These are phyloP conservation scores for Sternotherus odoratus DNA, from an alignment of 2,797 vertebrate genomes.

Conservation along the genomic window DNA sequence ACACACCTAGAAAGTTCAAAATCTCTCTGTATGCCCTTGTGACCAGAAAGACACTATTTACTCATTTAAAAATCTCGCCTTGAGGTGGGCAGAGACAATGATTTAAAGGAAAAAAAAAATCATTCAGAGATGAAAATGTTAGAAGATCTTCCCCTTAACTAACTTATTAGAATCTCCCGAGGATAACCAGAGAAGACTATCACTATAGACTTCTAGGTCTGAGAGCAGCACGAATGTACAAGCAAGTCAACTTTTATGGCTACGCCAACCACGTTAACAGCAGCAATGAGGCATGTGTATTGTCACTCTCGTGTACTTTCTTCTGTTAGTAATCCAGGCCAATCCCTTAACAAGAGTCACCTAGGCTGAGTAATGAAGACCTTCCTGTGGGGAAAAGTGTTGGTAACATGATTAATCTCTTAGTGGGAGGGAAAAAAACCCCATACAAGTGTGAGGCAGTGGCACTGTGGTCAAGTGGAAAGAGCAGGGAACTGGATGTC, in stretches of 20 bases:
- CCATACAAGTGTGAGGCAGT: background rate
- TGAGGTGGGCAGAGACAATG: background rate
- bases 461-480: background rate
- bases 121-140: background rate
- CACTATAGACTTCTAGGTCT: constrained; percentile 15
- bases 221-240: background rate
- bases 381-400: constrained; percentile 12
- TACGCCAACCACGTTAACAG: constrained; percentile 24
- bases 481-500: background rate
- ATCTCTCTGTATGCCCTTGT: background rate
- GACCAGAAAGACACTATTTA: background rate
- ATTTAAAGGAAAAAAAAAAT: background rate
- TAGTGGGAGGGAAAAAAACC: background rate
- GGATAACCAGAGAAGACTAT: background rate
- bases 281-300: background rate
- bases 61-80: background rate
- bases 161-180: background rate
- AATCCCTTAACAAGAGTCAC: background rate
- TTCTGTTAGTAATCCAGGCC: background rate
- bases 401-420: background rate
- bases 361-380: constrained; percentile 13
- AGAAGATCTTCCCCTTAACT: background rate
- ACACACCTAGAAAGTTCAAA: background rate
- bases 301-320: background rate
- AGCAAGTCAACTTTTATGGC: constrained; percentile 19